Evolutionary conservation across 1,140 invertebrate species (phyloP), one percentile per base, ranked within the genome.

Genomic region (Aphaenogaster floridana): DNA sequence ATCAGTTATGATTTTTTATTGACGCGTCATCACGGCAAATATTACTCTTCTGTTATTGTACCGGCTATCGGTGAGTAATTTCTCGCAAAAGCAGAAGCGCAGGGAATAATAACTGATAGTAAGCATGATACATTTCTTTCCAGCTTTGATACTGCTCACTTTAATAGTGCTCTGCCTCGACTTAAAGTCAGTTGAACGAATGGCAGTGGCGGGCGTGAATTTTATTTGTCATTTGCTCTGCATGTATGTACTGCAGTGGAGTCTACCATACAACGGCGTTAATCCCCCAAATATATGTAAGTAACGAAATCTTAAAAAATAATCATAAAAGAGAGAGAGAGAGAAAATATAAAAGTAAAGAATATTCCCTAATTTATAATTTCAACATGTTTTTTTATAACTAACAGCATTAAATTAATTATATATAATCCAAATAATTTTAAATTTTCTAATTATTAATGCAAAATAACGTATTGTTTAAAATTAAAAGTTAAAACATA

Each of bases 141-240:
- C 86, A 96, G 96, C 94, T 66, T 87, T 96, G 50, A 94, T 95
- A 57, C 28, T 95, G 15, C 68, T 96, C 21, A 96, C 96, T 21
- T 80, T 96, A 45, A 94, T 93, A 11, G 94, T 95, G 5, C 77
- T 96, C 39, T 95, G 94, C 91, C 84, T 96, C 76, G 94, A 95
- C 63, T 92, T 94, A 3, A 85, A 92, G 13, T 94, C 95, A 9
- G 78, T 86, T 2, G 95, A 96, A 86, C 89, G 96, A 81, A 88
- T 96, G 2, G 89, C 92, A 2, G 39, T 96, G 0, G 94, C 94
- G 42, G 93, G 92, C 61, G 85, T 95, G 3, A 96, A 95, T 89
- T 92, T 96, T n/a, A 92, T 96, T 48, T 94, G 94, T n/a, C 96
- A 96, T 81, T 61, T 94, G 7, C 79, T 96, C 8, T 95, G 95